A percentile compares a stretch with the other conserved stretches of the same genome.
phyloP scores from a whole-genome alignment of 2,888 invertebrate species.

The Homarus gammarus region DNA sequence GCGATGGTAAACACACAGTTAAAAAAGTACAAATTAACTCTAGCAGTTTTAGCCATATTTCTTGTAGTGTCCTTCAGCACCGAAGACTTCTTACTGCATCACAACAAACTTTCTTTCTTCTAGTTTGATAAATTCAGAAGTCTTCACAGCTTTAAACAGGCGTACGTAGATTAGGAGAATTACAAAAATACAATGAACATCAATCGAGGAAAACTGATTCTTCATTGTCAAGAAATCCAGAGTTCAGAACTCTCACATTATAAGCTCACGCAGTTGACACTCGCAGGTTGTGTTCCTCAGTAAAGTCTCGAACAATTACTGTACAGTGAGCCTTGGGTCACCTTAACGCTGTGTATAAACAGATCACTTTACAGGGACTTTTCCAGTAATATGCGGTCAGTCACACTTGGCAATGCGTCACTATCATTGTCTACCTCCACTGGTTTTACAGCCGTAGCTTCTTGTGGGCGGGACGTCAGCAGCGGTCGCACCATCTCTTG shows the following conservation, averaged over 20 bases:
- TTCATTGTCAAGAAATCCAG: background rate
- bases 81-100: background rate
- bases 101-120: background rate
- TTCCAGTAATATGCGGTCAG: too few species aligned
- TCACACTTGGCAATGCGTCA: background rate
- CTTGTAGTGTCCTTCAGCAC: background rate
- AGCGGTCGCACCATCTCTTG: too few species aligned
- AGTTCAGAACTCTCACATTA: too few species aligned
- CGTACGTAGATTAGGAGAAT: constrained; percentile 12
- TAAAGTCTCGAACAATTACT: too few species aligned
- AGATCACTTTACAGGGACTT: too few species aligned
- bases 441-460: too few species aligned
- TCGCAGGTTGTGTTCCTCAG: too few species aligned
- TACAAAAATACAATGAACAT: constrained; percentile 33
- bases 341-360: too few species aligned
- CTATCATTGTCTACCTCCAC: too few species aligned
- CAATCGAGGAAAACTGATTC: constrained; percentile 24
- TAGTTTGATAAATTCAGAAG: background rate
- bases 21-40: constrained; percentile 34
- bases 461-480: too few species aligned
- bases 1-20: background rate
- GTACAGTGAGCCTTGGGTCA: too few species aligned
- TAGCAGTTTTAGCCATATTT: background rate
- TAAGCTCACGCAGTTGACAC: background rate
- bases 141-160: constrained; percentile 14